phyloP scores from a whole-genome alignment of 2,888 invertebrate species.

The Pseudanteris insignis region DNA sequence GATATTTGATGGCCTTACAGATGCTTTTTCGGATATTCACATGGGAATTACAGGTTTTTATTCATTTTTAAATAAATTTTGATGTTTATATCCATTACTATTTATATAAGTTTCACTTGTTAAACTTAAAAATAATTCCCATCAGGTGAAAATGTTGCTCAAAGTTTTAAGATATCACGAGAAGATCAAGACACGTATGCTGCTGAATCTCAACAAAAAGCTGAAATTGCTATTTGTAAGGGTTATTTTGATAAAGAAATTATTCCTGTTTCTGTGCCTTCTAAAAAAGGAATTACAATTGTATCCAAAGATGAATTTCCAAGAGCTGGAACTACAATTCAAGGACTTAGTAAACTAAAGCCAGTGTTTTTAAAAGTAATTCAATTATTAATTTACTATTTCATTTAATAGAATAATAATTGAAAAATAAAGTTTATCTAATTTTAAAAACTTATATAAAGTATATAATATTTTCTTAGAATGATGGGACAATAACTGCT shows the following conservation, averaged over 20 bases:
- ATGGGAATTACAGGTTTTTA: slow-evolving; percentile 81
- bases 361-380: slow-evolving; percentile 73
- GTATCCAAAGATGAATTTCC: slow-evolving; percentile 77
- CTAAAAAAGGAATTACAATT: slow-evolving; percentile 66
- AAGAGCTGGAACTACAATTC: slow-evolving; percentile 71
- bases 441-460: no score
- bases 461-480: slow-evolving; percentile 58
- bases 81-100: no score
- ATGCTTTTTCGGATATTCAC: slow-evolving; percentile 77
- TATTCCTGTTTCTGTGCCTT: slow-evolving; percentile 71
- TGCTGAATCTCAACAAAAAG: slow-evolving; percentile 73
- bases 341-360: slow-evolving; percentile 71
- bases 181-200: slow-evolving; percentile 79
- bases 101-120: neutral
- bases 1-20: slow-evolving; percentile 77
- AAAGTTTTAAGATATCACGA: slow-evolving; percentile 73
- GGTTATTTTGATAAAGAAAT: slow-evolving; percentile 79
- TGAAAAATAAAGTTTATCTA: no score
- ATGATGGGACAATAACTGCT: slow-evolving; percentile 77
- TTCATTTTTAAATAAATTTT: no score
- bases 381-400: no score
- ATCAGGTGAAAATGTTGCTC: slow-evolving; percentile 81
- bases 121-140: no score
- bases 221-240: slow-evolving; percentile 71
- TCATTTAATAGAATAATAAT: no score